Base-by-base conservation (phyloP, 2,797 vertebrate genomes). In the Tadarida brasiliensis region DNA sequence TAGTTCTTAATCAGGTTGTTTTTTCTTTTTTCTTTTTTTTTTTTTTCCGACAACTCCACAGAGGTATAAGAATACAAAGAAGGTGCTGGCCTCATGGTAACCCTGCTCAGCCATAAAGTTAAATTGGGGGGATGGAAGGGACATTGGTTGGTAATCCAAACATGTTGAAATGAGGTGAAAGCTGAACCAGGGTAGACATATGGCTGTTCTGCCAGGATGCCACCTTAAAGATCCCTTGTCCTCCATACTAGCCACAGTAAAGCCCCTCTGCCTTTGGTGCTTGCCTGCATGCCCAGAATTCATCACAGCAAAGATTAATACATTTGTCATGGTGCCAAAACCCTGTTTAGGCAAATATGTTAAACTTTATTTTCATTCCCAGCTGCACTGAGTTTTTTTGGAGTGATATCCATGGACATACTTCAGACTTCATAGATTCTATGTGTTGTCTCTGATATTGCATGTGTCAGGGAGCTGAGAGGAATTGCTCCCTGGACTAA, bases 91-190 rank as follows among this genome's bases (percentile, higher is more conserved):
- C 35, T 90, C 39, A 67, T 59, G 39, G 67, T 61, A 44, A 61
- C 44, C 28, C 61, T 63, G 22, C 16, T 87, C 4, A 63, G 68
- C 61, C 7, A 3, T 97, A 95, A 96, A 95, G 67, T 98, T 97
- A 95, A 95, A 94, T 81, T n/a, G 19, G 11, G 78, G 87, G 65
- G 90, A 97, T 91, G 98, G 97, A 98, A 97, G 96, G 98, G 97
- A 96, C 96, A 98, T 96, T 97, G 90, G 94, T 97, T 96, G 91
- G 95, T 97, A 98, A 98, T 87, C 84, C 33, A 82, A 73, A 89
- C 30, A 59, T 70, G 63, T 65, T 86, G 51, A 76, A 77, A 65
- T 65, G 73, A 73, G 56, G 33, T 44, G 22, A 10, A 81, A 82
- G 9, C 68, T 63, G 68, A 59, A 26, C 49, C 94, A 87, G 65